These are phyloP conservation scores for Cistogaster globosa DNA, from an alignment of 2,888 invertebrate genomes.

Conservation along the genomic window DNA sequence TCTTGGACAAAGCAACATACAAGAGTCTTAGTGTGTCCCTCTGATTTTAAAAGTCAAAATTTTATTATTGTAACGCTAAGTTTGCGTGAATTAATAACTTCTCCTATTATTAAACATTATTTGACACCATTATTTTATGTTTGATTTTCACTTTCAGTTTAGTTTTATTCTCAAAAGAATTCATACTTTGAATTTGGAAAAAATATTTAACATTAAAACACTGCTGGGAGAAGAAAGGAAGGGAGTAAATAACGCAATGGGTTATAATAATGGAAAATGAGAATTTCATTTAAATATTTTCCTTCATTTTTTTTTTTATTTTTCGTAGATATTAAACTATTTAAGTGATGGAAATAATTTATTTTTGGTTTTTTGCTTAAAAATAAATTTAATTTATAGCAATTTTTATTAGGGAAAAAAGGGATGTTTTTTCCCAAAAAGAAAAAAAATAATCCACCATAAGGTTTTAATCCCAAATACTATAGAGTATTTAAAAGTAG, in stretches of 20 bases:
- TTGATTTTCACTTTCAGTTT: too few species aligned
- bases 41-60: too few species aligned
- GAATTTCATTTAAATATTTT: conserved; percentile 44
- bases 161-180: neutral
- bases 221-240: conserved; percentile 24
- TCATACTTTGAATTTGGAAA: conserved; percentile 3
- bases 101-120: too few species aligned
- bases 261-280: conserved; percentile 59
- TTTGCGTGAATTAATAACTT: too few species aligned
- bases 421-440: conserved; percentile 38
- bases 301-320: conserved; percentile 54
- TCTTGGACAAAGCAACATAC: too few species aligned
- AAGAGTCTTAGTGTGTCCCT: too few species aligned
- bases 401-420: conserved; percentile 35
- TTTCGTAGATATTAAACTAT: conserved; percentile 37
- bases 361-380: conserved; percentile 75
- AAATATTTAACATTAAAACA: conserved; percentile 10
- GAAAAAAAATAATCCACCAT: conserved; percentile 53
- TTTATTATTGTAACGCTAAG: too few species aligned
- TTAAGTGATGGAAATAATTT: conserved; percentile 61
- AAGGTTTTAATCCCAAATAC: conserved; percentile 56
- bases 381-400: conserved; percentile 46
- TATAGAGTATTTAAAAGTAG: neutral
- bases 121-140: too few species aligned
- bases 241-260: conserved; percentile 64